These are phyloP conservation scores for Zaprionus davidi DNA, from an alignment of 1,140 invertebrate genomes.

Conservation along the genomic window DNA sequence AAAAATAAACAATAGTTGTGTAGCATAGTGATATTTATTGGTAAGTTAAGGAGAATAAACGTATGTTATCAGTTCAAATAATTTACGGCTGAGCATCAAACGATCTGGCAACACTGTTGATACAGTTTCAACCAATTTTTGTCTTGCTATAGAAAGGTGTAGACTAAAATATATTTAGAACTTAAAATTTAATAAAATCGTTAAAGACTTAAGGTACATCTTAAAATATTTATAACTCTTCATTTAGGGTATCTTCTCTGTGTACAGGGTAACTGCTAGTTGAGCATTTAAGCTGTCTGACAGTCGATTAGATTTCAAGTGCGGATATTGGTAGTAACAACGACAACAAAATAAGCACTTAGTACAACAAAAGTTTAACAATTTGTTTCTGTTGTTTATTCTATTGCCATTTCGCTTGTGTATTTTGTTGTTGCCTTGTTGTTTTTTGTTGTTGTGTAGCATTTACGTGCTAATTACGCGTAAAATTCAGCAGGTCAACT, in stretches of 20 bases:
- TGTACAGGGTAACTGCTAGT: not conserved
- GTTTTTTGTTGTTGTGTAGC: constrained; percentile 22
- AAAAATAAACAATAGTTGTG: not conserved
- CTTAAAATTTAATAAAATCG: too few species aligned
- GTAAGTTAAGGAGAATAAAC: not conserved
- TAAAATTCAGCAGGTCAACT: constrained; percentile 43
- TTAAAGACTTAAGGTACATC: not conserved
- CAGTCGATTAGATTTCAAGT: constrained; percentile 68
- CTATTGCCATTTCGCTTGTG: constrained; percentile 2
- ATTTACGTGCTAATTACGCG: constrained; percentile 65
- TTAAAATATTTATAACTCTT: not conserved
- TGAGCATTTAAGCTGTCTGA: constrained; percentile 8
- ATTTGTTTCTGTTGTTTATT: constrained; percentile 32
- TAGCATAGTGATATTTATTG: not conserved
- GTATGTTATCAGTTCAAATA: not conserved
- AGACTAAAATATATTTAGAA: too few species aligned
- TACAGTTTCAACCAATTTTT: too few species aligned
- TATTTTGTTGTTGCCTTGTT: constrained; percentile 15
- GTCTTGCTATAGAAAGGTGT: too few species aligned
- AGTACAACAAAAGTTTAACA: constrained; percentile 33
- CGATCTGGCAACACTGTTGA: constrained; percentile 8
- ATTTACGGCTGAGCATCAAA: not conserved
- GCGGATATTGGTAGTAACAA: constrained; percentile 39
- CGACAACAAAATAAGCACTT: constrained; percentile 29
- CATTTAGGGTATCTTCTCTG: not conserved